Base-by-base conservation (phyloP, 1,140 invertebrate species). In the Babylonia areolata region DNA sequence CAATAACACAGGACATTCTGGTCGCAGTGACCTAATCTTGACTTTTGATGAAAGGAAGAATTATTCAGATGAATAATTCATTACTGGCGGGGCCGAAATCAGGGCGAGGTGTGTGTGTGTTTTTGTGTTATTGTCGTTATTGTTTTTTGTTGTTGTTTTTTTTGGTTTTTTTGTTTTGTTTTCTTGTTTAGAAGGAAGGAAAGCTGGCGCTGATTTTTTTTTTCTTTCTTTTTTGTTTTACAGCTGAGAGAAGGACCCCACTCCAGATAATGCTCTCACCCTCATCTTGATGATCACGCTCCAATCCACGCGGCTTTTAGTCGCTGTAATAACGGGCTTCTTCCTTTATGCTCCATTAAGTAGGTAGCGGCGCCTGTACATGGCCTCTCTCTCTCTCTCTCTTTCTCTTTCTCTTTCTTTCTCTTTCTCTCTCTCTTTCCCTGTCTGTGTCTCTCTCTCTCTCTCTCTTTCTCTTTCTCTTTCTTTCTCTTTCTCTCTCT, bases 11-110 rank as follows among this genome's bases (percentile, higher is more conserved):
- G 31, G 71, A 51, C 46, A 0, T 9, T 35, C 31, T 33, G 71
- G 71, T 73, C 71, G 31, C 28, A 31, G 31, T 73, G 71, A 73
- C 71, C 71, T 73, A 73, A 73, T 73, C 71, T 73, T 73, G 71
- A 73, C 71, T 73, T 73, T 73, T 73, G 71, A 73, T 73, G 71
- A 73, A 33, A 33, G 9, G 31, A 73, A 31, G 71, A 73, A 33
- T 73, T 73, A 73, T 73, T 73, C 33, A 35, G 71, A 35, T 73
- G 71, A 73, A 73, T 73, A 73, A 73, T 73, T 73, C 71, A 73
- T 73, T 73, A n/a, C 71, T 73, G 71, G 31, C 12, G 35, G 71
- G 71, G 9, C 33, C 46, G n/a, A 51, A 51, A 51, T 51, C 46
- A 51, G 46, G 71, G 31, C 64, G 23, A 54, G 28, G 31, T 17